Percentiles rank a stretch among this genome's conserved stretches.
These are phyloP conservation scores for Toxotes lorentzi DNA, from an alignment of 2,797 vertebrate species.

Conservation along the genomic window DNA sequence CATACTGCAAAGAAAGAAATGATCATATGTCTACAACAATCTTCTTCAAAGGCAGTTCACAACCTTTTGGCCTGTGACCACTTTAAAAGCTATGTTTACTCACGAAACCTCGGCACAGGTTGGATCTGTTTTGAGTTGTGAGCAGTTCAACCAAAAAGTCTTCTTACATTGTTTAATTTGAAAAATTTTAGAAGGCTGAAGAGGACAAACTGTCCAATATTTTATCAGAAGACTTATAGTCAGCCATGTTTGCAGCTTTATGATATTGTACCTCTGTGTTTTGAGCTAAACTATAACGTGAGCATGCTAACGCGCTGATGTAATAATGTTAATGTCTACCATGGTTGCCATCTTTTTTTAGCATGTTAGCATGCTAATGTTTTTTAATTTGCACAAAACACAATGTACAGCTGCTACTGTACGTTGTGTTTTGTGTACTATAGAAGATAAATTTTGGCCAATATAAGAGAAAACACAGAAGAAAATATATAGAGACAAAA, in stretches of 20 bases:
- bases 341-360: no score
- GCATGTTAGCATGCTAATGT: no score
- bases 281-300: not conserved
- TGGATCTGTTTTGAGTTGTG: constrained; percentile 24
- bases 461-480: no score
- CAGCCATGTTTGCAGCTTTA: not conserved
- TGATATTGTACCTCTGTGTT: not conserved
- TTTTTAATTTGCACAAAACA: no score
- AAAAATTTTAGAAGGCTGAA: not conserved
- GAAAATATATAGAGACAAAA: no score
- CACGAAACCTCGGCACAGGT: not conserved
- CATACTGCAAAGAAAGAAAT: constrained; percentile 30
- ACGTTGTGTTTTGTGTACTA: no score
- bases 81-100: constrained; percentile 14
- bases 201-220: not conserved
- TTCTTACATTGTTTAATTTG: constrained; percentile 3
- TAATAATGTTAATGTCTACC: no score
- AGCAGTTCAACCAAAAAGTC: not conserved
- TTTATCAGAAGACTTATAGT: not conserved
- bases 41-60: not conserved
- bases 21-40: constrained; percentile 27
- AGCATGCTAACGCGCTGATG: not conserved
- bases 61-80: constrained; percentile 17
- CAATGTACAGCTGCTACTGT: not conserved
- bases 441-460: no score